Conservation (phyloP, 2,113 vertebrate species). For the Odontesthes bonariensis region DNA sequence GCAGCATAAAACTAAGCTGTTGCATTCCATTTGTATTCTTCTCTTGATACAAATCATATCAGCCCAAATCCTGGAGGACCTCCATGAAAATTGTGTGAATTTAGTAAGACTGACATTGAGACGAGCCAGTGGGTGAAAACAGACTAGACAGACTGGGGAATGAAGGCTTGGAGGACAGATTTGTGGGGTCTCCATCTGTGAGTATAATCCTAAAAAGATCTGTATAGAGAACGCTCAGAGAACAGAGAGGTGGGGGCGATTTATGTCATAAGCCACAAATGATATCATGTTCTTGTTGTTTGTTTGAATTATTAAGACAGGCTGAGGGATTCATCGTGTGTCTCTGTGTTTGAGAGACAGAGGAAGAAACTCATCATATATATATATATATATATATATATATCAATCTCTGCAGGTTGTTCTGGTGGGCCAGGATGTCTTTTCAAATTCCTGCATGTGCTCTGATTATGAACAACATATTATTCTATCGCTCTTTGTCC, state of each 20-base stretch:
- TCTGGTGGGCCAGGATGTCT: slow-evolving; percentile 19
- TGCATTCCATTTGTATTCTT: slow-evolving; percentile 56
- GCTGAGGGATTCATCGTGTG: slow-evolving; percentile 17
- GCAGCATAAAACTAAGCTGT: slow-evolving; percentile 49
- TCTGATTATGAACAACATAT: slow-evolving; percentile 41
- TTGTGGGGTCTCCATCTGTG: slow-evolving; percentile 78
- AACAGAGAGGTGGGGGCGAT: slow-evolving; percentile 19
- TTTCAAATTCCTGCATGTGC: slow-evolving; percentile 30
- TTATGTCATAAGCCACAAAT: slow-evolving; percentile 47
- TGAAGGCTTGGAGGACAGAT: slow-evolving; percentile 68
- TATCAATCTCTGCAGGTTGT: slow-evolving; percentile 19
- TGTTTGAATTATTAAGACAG: slow-evolving; percentile 36
- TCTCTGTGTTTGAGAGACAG: slow-evolving; percentile 27
- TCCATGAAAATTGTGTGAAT: slow-evolving; percentile 67
- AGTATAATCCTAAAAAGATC: slow-evolving; percentile 75
- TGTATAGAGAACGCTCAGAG: slow-evolving; percentile 54
- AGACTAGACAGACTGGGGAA: slow-evolving; percentile 37
- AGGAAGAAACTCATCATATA: slow-evolving; percentile 1
- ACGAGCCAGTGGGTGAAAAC: slow-evolving; percentile 53
- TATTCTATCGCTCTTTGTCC: slow-evolving; percentile 41
- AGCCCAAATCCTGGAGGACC: slow-evolving; percentile 49
- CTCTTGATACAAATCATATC: slow-evolving; percentile 53
- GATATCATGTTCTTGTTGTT: slow-evolving; percentile 48
- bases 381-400: too few relatives aligned
- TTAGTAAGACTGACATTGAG: slow-evolving; percentile 60